These are phyloP conservation scores for Dolomedes plantarius DNA, from an alignment of 2,888 invertebrate genomes.

Conservation along the genomic window DNA sequence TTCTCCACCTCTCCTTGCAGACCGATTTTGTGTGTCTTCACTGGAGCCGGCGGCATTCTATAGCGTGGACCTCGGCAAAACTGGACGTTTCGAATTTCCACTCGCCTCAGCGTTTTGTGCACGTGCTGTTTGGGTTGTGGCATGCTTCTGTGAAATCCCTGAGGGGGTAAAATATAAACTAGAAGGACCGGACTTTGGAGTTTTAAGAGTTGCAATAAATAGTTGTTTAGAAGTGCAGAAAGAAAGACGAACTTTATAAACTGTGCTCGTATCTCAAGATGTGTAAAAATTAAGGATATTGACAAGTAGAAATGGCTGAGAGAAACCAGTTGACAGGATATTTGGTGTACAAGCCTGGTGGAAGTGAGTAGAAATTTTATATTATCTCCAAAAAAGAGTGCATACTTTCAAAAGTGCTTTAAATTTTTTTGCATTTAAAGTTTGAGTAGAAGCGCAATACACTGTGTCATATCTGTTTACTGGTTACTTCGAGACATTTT, in stretches of 20 bases:
- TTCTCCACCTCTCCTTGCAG: not conserved
- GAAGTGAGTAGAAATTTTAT: not conserved
- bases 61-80: not conserved
- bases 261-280: not conserved
- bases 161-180: no score
- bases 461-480: no score
- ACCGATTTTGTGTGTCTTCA: not conserved
- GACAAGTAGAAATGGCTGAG: not conserved
- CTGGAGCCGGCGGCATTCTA: not conserved
- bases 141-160: not conserved
- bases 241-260: no score
- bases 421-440: no score
- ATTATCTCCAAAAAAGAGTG: no score
- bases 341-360: constrained; percentile 6
- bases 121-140: not conserved
- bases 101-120: not conserved
- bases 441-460: no score
- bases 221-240: no score
- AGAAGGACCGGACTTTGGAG: no score
- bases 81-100: not conserved
- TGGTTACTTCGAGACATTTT: no score
- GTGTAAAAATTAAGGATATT: not conserved
- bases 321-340: not conserved
- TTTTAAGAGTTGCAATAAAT: no score
- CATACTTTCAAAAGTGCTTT: no score